A percentile compares a stretch with the other conserved stretches of the same genome.
phyloP scores from a whole-genome alignment of 92 coral and sea anemone species.

The Ricordea florida region DNA sequence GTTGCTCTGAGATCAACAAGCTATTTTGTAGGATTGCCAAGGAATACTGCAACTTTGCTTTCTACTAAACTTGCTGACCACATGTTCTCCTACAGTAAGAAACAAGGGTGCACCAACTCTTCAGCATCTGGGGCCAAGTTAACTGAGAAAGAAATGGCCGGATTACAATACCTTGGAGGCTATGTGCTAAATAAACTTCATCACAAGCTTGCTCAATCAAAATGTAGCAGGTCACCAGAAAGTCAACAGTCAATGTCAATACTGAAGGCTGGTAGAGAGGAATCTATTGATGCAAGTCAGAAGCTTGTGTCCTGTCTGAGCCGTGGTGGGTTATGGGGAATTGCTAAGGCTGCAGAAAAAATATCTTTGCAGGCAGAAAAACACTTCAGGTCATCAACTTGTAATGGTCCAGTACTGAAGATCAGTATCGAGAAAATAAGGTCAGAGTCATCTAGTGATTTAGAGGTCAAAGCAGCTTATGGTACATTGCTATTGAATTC shows the following conservation, averaged over 20 bases:
- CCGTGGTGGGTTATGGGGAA: conserved; percentile 55
- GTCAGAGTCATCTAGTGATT: conserved; percentile 21
- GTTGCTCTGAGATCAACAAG: conserved; percentile 29
- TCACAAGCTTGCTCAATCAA: conserved; percentile 39
- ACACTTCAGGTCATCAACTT: conserved; percentile 26
- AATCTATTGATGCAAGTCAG: conserved; percentile 6
- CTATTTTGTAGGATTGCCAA: conserved; percentile 50
- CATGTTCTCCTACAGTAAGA: conserved; percentile 47
- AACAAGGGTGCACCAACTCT: conserved; percentile 9
- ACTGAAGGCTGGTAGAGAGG: conserved; percentile 53
- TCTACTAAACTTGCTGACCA: conserved; percentile 65
- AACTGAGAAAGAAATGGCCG: conserved; percentile 57
- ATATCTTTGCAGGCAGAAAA: conserved; percentile 38
- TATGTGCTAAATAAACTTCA: conserved; percentile 64
- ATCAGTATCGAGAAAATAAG: conserved; percentile 10
- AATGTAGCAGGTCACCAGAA: conserved; percentile 4
- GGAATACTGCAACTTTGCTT: conserved; percentile 71
- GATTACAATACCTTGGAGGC: conserved; percentile 62
- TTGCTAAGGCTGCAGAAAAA: conserved; percentile 30
- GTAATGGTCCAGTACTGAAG: background rate
- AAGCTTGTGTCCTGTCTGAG: conserved; percentile 36
- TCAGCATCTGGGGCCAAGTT: background rate
- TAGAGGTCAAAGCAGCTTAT: conserved; percentile 17
- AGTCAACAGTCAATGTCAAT: conserved; percentile 60
- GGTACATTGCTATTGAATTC: conserved; percentile 17